Conservation (phyloP, 2,113 vertebrate species). For the Antechinus stuartii region DNA sequence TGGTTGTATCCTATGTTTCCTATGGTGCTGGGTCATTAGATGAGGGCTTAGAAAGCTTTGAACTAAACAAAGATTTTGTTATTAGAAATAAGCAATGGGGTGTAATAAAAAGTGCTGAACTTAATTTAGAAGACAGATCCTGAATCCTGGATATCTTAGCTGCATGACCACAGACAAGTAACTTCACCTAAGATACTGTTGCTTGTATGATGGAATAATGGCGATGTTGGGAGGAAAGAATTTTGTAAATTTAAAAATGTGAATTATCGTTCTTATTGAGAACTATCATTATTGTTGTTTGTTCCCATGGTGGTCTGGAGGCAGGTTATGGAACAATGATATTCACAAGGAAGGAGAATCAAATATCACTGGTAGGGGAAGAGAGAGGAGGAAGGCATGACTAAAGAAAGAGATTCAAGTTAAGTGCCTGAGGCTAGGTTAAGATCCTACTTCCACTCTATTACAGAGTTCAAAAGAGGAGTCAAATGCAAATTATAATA, state of each 20-base stretch:
- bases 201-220: neutral
- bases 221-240: neutral
- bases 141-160: neutral
- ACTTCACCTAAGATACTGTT: neutral
- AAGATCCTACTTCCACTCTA: conserved; percentile 1
- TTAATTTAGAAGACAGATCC: neutral
- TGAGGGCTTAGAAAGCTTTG: neutral
- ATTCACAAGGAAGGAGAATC: neutral
- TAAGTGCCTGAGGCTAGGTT: neutral
- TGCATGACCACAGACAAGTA: neutral
- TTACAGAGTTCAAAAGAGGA: neutral
- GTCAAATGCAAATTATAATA: neutral
- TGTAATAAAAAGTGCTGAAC: neutral
- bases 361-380: neutral
- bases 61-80: neutral
- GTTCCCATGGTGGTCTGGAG: neutral
- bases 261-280: neutral
- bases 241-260: neutral
- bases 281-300: neutral
- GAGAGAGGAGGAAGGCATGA: neutral
- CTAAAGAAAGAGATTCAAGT: neutral
- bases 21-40: neutral
- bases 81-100: neutral
- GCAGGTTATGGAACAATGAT: neutral
- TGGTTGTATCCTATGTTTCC: neutral